These are phyloP conservation scores for Synchiropus splendidus DNA, from an alignment of 2,113 vertebrate species.

Conservation along the genomic window DNA sequence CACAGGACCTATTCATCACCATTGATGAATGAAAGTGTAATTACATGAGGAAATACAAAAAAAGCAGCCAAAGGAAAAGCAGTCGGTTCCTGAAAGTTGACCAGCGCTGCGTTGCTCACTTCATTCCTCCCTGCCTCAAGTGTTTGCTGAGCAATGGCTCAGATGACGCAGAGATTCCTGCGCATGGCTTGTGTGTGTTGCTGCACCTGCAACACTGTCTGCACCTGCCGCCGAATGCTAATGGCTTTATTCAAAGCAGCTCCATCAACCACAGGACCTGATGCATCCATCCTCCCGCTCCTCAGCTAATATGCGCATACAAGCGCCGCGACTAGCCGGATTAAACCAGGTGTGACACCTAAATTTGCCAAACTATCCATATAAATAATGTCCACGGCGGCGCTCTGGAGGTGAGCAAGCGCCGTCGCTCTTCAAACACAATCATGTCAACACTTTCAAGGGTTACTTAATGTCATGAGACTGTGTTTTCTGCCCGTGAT, in stretches of 20 bases:
- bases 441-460: slow-evolving; percentile 57
- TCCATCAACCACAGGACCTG: slow-evolving; percentile 30
- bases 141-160: slow-evolving; percentile 51
- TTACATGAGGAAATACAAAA: slow-evolving; percentile 70
- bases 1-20: slow-evolving; percentile 72
- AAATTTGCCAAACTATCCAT: slow-evolving; percentile 35
- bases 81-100: slow-evolving; percentile 58
- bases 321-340: slow-evolving; percentile 14
- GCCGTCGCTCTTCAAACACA: slow-evolving; percentile 44
- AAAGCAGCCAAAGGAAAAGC: slow-evolving; percentile 32
- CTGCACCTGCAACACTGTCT: slow-evolving; percentile 52
- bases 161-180: slow-evolving; percentile 37
- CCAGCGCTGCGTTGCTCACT: slow-evolving; percentile 42
- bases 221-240: slow-evolving; percentile 53
- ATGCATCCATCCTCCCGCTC: slow-evolving; percentile 31
- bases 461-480: slow-evolving; percentile 63
- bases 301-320: slow-evolving; percentile 16
- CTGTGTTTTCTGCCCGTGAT: slow-evolving; percentile 44
- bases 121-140: slow-evolving; percentile 9
- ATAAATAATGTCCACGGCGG: slow-evolving; percentile 27
- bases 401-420: slow-evolving; percentile 29
- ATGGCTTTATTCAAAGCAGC: slow-evolving; percentile 48
- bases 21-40: slow-evolving; percentile 72
- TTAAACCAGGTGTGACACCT: slow-evolving; percentile 46
- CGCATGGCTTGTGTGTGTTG: slow-evolving; percentile 30